phyloP scores from a whole-genome alignment of 2,797 vertebrate genomes.

The Labeo calbasu region DNA sequence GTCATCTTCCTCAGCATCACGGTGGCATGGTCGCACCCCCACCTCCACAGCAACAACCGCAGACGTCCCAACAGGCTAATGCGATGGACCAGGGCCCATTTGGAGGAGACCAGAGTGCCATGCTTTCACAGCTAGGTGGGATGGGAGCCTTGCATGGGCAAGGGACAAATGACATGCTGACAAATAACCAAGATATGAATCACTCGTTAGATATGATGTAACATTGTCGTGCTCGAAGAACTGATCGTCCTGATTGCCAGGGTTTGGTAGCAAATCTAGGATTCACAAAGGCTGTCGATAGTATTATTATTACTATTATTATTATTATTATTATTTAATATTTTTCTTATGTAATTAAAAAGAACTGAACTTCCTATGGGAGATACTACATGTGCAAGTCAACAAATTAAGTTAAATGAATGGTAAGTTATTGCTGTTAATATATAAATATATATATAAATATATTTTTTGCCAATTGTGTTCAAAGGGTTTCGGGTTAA shows the following conservation, averaged over 20 bases:
- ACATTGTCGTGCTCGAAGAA: slow-evolving; percentile 73
- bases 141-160: slow-evolving; percentile 91
- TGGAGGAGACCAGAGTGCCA: slow-evolving; percentile 91
- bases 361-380: slow-evolving; percentile 86
- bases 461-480: slow-evolving; percentile 82
- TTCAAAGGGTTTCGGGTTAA: slow-evolving; percentile 80
- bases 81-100: slow-evolving; percentile 92
- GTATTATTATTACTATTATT: slow-evolving; percentile 87
- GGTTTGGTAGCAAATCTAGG: slow-evolving; percentile 78
- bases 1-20: slow-evolving; percentile 84
- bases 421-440: slow-evolving; percentile 88
- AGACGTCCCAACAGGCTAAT: slow-evolving; percentile 72
- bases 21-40: slow-evolving; percentile 85
- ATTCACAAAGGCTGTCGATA: slow-evolving; percentile 72
- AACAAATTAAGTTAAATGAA: slow-evolving; percentile 85
- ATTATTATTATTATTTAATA: slow-evolving; percentile 96
- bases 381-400: slow-evolving; percentile 83
- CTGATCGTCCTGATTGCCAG: slow-evolving; percentile 61
- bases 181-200: slow-evolving; percentile 90
- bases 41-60: slow-evolving; percentile 76
- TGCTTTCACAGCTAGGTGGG: slow-evolving; percentile 94
- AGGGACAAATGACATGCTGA: slow-evolving; percentile 87
- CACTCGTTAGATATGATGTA: slow-evolving; percentile 95
- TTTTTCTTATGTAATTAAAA: slow-evolving; percentile 87
- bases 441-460: slow-evolving; percentile 80